These are phyloP conservation scores for Dioctria rufipes DNA, from an alignment of 2,888 invertebrate genomes.

Conservation along the genomic window DNA sequence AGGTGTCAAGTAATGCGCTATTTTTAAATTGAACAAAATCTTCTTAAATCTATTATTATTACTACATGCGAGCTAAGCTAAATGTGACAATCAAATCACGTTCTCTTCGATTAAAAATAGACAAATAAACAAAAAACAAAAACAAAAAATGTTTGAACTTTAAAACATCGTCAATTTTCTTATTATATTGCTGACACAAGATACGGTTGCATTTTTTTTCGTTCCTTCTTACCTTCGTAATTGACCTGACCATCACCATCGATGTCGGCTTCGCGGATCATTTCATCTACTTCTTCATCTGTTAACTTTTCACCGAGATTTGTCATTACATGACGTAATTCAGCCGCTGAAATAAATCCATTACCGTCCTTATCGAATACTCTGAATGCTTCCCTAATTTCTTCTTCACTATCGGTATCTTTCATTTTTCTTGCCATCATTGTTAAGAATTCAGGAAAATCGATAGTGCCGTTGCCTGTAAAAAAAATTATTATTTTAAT, in stretches of 20 bases:
- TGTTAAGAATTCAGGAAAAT: conserved; percentile 99
- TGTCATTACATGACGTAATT: conserved; percentile 99
- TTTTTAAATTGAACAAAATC: too few relatives aligned
- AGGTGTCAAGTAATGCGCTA: too few relatives aligned
- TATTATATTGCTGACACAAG: not conserved
- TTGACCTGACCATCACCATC: conserved; percentile 98
- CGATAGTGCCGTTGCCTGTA: conserved; percentile 98
- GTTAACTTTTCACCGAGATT: conserved; percentile 99
- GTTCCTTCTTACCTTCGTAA: conserved; percentile 67
- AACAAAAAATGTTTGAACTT: conserved; percentile 18
- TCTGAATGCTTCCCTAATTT: conserved; percentile 98
- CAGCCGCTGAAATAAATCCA: conserved; percentile 98
- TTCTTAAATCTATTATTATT: too few relatives aligned
- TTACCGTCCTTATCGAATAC: conserved; percentile 99
- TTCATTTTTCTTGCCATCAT: conserved; percentile 99
- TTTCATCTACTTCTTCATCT: conserved; percentile 99
- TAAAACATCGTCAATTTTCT: not conserved
- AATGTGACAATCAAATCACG: too few relatives aligned
- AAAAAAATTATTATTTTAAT: conserved; percentile 53
- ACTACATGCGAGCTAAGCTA: too few relatives aligned
- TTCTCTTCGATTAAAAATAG: conserved; percentile 13
- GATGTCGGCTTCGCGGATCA: conserved; percentile 99
- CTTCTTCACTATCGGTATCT: conserved; percentile 99
- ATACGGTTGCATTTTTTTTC: not conserved
- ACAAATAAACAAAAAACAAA: not conserved